These are phyloP conservation scores for Epistrophella euchroma DNA, from an alignment of 2,888 invertebrate genomes.

Conservation along the genomic window DNA sequence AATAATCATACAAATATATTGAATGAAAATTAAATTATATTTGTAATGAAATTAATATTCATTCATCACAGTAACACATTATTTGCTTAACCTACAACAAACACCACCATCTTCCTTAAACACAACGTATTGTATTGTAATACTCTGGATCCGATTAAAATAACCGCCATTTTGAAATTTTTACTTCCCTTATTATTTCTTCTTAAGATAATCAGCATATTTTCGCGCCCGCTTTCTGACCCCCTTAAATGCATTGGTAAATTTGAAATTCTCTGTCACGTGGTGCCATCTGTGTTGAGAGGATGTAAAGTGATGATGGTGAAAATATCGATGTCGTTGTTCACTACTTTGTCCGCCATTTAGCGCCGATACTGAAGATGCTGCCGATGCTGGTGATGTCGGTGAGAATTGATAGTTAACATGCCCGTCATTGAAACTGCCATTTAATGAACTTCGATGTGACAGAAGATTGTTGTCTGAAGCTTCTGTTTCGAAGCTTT, in stretches of 20 bases:
- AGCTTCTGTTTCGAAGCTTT: conserved; percentile 81
- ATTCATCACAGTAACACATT: no score
- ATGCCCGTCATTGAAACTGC: conserved; percentile 65
- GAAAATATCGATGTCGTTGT: conserved; percentile 66
- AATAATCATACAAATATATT: no score
- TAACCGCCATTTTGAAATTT: conserved; percentile 10
- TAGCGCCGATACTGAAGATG: conserved; percentile 76
- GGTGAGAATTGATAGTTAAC: conserved; percentile 78
- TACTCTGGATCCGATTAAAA: conserved; percentile 30
- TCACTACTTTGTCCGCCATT: conserved; percentile 29
- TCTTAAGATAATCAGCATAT: conserved; percentile 83
- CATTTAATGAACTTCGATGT: conserved; percentile 77
- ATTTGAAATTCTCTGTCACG: conserved; percentile 82
- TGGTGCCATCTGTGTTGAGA: conserved; percentile 79
- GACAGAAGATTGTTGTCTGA: conserved; percentile 82
- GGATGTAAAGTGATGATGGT: conserved; percentile 76
- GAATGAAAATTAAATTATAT: no score
- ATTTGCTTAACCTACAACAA: not conserved
- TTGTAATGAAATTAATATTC: no score
- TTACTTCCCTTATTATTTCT: conserved; percentile 78
- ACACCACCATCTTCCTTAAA: not conserved
- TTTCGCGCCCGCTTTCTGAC: conserved; percentile 84
- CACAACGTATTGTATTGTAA: not conserved
- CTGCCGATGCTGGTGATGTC: conserved; percentile 79
- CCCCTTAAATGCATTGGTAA: conserved; percentile 81